phyloP scores from a whole-genome alignment of 2,113 vertebrate genomes.

The Hiodon tergisus region DNA sequence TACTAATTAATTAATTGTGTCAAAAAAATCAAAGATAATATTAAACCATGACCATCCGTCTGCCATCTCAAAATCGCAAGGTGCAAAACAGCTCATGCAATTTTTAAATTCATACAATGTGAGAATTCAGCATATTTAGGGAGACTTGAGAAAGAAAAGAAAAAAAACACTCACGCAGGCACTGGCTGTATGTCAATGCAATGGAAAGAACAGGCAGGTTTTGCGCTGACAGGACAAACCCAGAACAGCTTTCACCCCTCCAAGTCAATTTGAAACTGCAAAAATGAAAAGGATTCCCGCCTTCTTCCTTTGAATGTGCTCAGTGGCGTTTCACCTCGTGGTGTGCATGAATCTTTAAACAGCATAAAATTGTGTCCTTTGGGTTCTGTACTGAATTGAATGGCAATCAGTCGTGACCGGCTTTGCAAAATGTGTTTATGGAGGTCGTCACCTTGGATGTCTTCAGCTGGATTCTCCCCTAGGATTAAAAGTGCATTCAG shows the following conservation, averaged over 20 bases:
- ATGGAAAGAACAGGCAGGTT: constrained; percentile 1
- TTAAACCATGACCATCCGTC: not conserved
- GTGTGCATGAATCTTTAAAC: not conserved
- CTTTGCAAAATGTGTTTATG: constrained; percentile 13
- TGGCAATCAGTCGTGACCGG: constrained; percentile 16
- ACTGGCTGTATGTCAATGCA: constrained; percentile 2
- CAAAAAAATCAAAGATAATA: no score
- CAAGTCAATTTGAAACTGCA: not conserved
- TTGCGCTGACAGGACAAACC: not conserved
- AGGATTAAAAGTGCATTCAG: not conserved
- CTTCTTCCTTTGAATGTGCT: not conserved
- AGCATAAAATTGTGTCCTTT: not conserved
- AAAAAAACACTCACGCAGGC: not conserved
- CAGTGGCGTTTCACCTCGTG: not conserved
- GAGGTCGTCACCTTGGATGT: not conserved
- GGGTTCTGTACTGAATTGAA: constrained; percentile 10
- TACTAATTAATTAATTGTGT: no score
- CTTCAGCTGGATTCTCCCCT: not conserved
- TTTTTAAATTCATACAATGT: constrained; percentile 10
- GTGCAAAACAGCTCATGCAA: not conserved
- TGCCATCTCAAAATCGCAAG: not conserved
- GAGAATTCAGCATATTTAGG: constrained; percentile 9
- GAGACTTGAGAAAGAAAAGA: not conserved
- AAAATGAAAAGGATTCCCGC: constrained; percentile 1
- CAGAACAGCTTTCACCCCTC: not conserved